phyloP scores from a whole-genome alignment of 2,113 vertebrate species.

The Gulo gulo region DNA sequence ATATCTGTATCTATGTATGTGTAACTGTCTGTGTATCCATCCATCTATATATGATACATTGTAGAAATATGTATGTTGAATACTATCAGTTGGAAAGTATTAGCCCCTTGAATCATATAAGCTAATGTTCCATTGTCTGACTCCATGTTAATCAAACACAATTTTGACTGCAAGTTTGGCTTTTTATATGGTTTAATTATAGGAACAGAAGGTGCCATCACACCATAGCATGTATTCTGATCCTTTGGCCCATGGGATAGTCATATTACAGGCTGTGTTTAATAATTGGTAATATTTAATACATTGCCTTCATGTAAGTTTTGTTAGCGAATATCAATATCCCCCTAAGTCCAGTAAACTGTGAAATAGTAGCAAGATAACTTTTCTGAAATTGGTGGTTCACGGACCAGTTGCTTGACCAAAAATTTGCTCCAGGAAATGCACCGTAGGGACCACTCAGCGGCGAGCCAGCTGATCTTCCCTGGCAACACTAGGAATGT shows the following conservation, averaged over 20 bases:
- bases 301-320: background rate
- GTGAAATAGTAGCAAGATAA: background rate
- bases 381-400: background rate
- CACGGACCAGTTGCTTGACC: background rate
- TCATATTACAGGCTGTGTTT: background rate
- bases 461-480: background rate
- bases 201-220: background rate
- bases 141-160: background rate
- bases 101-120: background rate
- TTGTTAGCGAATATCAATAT: background rate
- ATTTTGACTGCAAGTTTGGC: background rate
- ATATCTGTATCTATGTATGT: background rate
- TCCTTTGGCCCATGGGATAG: background rate
- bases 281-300: background rate
- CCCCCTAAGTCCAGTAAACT: background rate
- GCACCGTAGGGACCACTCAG: too few species aligned
- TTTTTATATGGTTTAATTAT: background rate
- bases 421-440: background rate
- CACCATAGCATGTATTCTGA: background rate
- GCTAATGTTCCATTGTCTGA: background rate
- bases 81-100: background rate
- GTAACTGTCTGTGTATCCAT: background rate
- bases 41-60: background rate
- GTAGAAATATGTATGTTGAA: background rate
- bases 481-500: fast-evolving